Percentiles rank a stretch among this genome's conserved stretches.
Evolutionary conservation across 2,113 vertebrate species (phyloP).

Genomic region (Stegastes partitus): DNA sequence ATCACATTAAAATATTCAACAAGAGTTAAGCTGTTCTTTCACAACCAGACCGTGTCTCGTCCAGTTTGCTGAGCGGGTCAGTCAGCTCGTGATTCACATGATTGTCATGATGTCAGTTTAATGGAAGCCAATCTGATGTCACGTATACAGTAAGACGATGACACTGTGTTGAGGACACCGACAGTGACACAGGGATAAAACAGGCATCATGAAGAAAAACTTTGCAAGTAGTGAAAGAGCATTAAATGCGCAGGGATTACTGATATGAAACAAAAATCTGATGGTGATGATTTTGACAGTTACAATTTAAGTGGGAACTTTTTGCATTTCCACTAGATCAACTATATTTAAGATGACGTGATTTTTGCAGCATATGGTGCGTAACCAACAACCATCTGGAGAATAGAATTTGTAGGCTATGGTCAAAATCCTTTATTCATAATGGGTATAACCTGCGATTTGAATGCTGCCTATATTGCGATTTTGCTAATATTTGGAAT

Average conservation of each 20-base stretch:
- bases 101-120: not conserved
- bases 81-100: conserved; percentile 28
- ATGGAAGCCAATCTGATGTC: not conserved
- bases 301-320: too few relatives aligned
- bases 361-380: too few relatives aligned
- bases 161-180: not conserved
- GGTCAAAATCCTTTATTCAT: too few relatives aligned
- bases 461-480: too few relatives aligned
- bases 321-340: too few relatives aligned
- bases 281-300: too few relatives aligned
- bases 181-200: not conserved
- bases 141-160: not conserved
- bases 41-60: not conserved
- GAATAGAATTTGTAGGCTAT: too few relatives aligned
- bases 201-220: not conserved
- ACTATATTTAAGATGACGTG: too few relatives aligned
- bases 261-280: too few relatives aligned
- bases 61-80: not conserved
- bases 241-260: not conserved
- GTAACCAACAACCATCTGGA: too few relatives aligned
- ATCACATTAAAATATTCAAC: conserved; percentile 23
- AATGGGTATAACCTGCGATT: too few relatives aligned
- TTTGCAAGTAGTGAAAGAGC: conserved; percentile 21
- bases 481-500: too few relatives aligned
- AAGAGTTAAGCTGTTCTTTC: conserved; percentile 7